Evolutionary conservation across 2,113 vertebrate species (phyloP).

Genomic region (Coturnix japonica): DNA sequence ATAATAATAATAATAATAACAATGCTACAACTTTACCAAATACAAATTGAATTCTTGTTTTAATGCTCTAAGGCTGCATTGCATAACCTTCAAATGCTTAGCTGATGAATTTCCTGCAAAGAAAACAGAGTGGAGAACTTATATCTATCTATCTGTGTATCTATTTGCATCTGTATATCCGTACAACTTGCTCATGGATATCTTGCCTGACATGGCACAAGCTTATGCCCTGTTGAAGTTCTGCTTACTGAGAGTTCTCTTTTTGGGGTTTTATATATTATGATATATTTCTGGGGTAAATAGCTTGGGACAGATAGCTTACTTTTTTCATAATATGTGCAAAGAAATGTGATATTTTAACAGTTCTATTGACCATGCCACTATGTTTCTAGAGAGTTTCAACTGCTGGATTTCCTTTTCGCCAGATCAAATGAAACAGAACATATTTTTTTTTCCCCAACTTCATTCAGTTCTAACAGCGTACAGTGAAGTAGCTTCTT

Average conservation of each 20-base stretch:
- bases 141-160: rapidly evolving
- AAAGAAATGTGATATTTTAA: background rate
- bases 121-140: background rate
- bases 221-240: background rate
- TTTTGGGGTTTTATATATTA: background rate
- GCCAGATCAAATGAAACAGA: background rate
- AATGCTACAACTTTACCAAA: background rate
- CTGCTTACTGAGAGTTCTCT: background rate
- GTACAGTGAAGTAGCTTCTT: background rate
- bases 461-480: background rate
- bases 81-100: background rate
- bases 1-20: too few species aligned
- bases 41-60: background rate
- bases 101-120: background rate
- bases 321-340: background rate
- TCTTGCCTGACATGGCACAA: background rate
- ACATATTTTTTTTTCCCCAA: background rate
- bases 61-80: background rate
- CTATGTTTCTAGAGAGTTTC: background rate
- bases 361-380: background rate
- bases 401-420: background rate
- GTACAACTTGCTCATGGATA: background rate
- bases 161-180: background rate
- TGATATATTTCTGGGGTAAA: background rate
- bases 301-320: background rate